Base-by-base conservation (phyloP, 92 coral and sea anemone species). In the Hydrozoanthus gracilis region DNA sequence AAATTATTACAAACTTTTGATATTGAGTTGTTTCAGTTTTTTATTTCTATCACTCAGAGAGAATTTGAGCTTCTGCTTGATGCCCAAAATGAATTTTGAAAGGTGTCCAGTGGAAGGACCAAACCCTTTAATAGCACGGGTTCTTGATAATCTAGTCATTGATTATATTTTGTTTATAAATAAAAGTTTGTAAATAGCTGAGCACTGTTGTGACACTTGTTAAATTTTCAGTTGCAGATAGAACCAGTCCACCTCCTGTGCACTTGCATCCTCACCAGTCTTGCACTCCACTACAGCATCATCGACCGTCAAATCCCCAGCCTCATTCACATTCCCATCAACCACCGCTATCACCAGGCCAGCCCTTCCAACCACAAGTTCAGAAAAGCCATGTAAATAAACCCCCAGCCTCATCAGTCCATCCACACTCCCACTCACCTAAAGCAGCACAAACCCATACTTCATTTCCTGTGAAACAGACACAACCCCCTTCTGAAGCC, bases 191-290 rank as follows among this genome's bases (percentile, higher is more conserved):
- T 27, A 27, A 27, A 27, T 27, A 27, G 39, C 39, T 2, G 39
- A 27, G 39, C 39, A 27, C 39, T 27, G 39, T 67, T 67, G 45
- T n/a, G 18, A 14, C 35, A 46, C 66, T 62, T 48, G 8, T n/a
- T 14, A 62, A 16, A 7, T 80, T 80, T 65, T 49, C 51, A 80
- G 85, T 80, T 80, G 73, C 85, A 48, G 85, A 80, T 80, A 80
- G 85, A 65, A 39, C 85, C 14, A 80, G 75, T 80, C 85, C 85
- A 65, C 85, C 85, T 46, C 74, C 56, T 4, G 74, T 47, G 47
- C 85, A 80, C 27, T 12, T 80, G 61, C 85, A 62, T 65, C 60
- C 73, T 65, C 85, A 80, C 61, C 62, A 48, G 48, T 48, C 85
- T n/a, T 74, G 3, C 12, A 44, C 61, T 8, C 55, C 64, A 49